These are phyloP conservation scores for Anagyrus pseudococci DNA, from an alignment of 2,888 invertebrate species.

Conservation along the genomic window DNA sequence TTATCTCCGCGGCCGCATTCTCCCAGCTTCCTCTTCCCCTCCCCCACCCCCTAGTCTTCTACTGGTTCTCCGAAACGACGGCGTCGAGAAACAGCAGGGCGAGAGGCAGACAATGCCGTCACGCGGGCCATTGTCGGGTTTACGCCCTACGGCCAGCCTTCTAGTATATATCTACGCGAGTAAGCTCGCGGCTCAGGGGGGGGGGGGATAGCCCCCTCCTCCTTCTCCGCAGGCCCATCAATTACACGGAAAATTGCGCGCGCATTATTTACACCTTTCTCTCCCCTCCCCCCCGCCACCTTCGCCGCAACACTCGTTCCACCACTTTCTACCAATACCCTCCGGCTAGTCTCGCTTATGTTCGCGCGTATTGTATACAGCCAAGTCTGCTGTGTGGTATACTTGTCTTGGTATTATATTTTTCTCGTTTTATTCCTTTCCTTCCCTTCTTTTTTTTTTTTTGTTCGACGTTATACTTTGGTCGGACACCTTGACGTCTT, in stretches of 20 bases:
- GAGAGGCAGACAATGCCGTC: conserved; percentile 56
- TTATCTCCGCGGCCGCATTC: no score
- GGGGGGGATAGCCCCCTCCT: conserved; percentile 35
- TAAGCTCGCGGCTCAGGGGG: background rate
- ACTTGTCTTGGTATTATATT: background rate
- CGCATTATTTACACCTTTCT: conserved; percentile 48
- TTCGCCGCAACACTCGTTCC: no score
- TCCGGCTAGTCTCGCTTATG: no score
- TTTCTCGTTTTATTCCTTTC: background rate
- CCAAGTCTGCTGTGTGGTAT: background rate
- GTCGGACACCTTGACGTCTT: no score
- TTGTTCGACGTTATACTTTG: no score
- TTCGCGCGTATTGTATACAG: no score
- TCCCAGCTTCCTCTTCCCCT: no score
- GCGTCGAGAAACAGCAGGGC: no score
- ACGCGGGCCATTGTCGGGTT: conserved; percentile 60
- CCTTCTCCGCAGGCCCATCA: conserved; percentile 56
- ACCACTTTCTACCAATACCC: no score
- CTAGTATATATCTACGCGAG: conserved; percentile 18
- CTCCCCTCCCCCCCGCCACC: background rate
- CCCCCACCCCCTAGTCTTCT: no score
- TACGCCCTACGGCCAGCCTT: conserved; percentile 57
- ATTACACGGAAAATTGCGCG: conserved; percentile 60
- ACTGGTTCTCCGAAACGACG: no score
- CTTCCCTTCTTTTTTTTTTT: no score